Percentiles rank a stretch among this genome's conserved stretches.
Conservation (phyloP, 2,797 vertebrate genomes). For the Aldrovandia affinis region DNA sequence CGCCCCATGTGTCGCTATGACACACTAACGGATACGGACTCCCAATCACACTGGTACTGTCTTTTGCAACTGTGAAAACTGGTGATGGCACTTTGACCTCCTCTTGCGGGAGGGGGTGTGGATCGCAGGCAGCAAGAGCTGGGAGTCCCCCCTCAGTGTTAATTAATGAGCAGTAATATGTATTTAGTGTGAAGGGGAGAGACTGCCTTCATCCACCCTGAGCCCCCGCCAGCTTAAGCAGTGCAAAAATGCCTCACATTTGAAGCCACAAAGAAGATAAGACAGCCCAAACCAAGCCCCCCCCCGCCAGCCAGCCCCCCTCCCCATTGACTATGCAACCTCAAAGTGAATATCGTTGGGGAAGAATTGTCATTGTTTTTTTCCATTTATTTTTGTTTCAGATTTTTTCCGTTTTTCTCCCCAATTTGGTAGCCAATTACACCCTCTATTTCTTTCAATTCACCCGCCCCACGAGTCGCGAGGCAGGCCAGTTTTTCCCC, state of each 20-base stretch:
- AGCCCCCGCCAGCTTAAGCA: not conserved
- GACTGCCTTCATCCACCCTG: too few relatives aligned
- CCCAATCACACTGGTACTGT: not conserved
- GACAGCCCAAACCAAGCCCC: not conserved
- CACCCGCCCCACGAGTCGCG: too few relatives aligned
- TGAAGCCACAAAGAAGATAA: not conserved
- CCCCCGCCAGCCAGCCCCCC: not conserved
- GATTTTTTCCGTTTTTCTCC: too few relatives aligned
- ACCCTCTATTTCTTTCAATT: too few relatives aligned
- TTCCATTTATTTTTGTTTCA: too few relatives aligned
- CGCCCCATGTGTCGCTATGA: too few relatives aligned
- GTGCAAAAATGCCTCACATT: constrained; percentile 9
- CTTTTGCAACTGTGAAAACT: not conserved
- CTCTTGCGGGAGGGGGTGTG: not conserved
- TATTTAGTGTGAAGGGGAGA: too few relatives aligned
- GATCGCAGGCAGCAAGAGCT: not conserved
- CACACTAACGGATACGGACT: too few relatives aligned
- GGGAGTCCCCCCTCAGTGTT: too few relatives aligned
- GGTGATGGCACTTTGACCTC: not conserved
- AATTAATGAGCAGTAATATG: too few relatives aligned
- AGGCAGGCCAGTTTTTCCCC: too few relatives aligned
- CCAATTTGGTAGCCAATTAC: too few relatives aligned
- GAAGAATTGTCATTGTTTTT: constrained; percentile 17
- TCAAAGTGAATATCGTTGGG: not conserved
- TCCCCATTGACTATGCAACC: not conserved